Conservation (phyloP, 2,797 vertebrate species). For the Takifugu rubripes region DNA sequence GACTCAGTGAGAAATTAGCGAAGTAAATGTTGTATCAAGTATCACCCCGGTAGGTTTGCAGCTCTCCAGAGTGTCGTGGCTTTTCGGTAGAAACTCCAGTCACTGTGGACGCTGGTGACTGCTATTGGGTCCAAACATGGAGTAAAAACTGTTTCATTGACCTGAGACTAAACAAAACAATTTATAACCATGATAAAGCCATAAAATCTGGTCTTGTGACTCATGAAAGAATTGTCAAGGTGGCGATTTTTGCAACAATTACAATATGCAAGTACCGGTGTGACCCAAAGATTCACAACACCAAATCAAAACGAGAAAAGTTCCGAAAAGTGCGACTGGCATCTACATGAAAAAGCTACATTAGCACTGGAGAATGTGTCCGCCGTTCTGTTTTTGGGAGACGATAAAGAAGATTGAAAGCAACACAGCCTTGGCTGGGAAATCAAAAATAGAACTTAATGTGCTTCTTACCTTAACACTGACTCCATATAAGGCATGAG, state of each 20-base stretch:
- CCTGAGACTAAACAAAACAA: constrained; percentile 50
- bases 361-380: constrained; percentile 60
- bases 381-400: constrained; percentile 59
- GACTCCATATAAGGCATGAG: constrained; percentile 81
- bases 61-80: constrained; percentile 26
- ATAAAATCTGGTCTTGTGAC: constrained; percentile 16
- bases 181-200: constrained; percentile 21
- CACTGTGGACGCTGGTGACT: constrained; percentile 20
- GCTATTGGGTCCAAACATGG: constrained; percentile 22
- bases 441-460: constrained; percentile 73
- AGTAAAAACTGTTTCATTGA: constrained; percentile 23
- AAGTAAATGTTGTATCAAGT: constrained; percentile 48
- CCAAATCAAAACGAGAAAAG: constrained; percentile 55
- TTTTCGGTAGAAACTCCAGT: constrained; percentile 32
- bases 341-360: constrained; percentile 65
- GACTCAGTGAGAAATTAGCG: constrained; percentile 55
- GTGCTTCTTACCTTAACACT: constrained; percentile 81
- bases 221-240: constrained; percentile 33
- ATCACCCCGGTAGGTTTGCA: constrained; percentile 33
- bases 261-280: constrained; percentile 54
- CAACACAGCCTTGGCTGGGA: constrained; percentile 55
- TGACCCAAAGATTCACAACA: constrained; percentile 59
- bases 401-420: constrained; percentile 70
- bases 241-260: constrained; percentile 50
- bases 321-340: constrained; percentile 56